Evolutionary conservation across 2,888 invertebrate genomes (phyloP), one percentile per base, ranked within the genome.

Genomic region (Cephus nigrinus): DNA sequence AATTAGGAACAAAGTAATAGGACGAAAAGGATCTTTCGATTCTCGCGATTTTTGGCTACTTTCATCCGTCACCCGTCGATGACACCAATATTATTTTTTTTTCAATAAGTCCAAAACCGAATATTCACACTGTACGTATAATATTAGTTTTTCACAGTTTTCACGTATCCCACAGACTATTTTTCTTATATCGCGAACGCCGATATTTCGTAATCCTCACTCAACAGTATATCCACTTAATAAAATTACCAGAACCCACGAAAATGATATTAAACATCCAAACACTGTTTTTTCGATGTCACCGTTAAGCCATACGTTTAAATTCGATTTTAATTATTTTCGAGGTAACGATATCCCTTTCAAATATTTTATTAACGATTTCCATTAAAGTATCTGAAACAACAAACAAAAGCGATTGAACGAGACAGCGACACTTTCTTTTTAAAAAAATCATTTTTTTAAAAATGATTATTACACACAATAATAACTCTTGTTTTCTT

Each of bases 361-460:
- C 0, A 55, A 55, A 55, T 15, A 55, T 55, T 23, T 23, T 55
- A 5, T 55, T 23, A 5, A 55, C 4, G 5, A 23, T 55, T 5
- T 15, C 1, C 23, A 55, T 55, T 55, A 23, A 55, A 55, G 9
- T 9, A 55, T 23, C 40, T 55, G 15, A 23, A 55, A 15, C 9
- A 23, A 5, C 0, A 55, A 55, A 55, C 9, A 55, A 55, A 9
- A 23, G 23, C 40, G 40, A 55, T 55, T 55, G 0, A 55, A 55
- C 77, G 82, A 90, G 91, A 83, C 90, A 90, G 80, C 91, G 90
- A 82, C 90, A 91, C 87, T 91, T 91, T 80, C 90, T 88, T 83
- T 91, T 91, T 78, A 90, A 87, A 83, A 90, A 91, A 82, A 84
- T 85, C 91, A 91, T 91, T 82, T 86, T 88, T 74, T 15, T 34